These are phyloP conservation scores for Achlya flavicornis DNA, from an alignment of 2,888 invertebrate species.

Conservation along the genomic window DNA sequence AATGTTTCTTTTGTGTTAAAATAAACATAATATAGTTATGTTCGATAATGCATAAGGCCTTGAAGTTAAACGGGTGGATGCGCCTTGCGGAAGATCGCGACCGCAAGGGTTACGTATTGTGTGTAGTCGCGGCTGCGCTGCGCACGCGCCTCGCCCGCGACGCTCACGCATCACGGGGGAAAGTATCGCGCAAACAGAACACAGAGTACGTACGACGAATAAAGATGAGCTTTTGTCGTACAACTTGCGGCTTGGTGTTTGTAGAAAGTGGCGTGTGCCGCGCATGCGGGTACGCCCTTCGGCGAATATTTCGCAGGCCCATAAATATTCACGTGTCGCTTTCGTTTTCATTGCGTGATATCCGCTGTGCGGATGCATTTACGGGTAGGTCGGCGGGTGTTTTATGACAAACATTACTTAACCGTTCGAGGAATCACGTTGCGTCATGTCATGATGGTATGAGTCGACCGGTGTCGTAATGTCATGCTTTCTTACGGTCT, in stretches of 20 bases:
- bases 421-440: constrained; percentile 62
- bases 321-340: constrained; percentile 77
- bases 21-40: constrained; percentile 35
- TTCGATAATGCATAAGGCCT: constrained; percentile 49
- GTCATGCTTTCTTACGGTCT: constrained; percentile 30
- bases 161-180: constrained; percentile 49
- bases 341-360: constrained; percentile 78
- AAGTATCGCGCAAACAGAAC: constrained; percentile 68
- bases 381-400: constrained; percentile 42
- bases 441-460: constrained; percentile 49
- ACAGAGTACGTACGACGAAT: constrained; percentile 66
- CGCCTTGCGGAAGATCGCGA: constrained; percentile 50
- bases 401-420: constrained; percentile 74
- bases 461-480: constrained; percentile 62
- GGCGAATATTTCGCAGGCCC: constrained; percentile 78
- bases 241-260: constrained; percentile 55
- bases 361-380: constrained; percentile 53
- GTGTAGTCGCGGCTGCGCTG: constrained; percentile 33
- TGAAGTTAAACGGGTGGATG: constrained; percentile 45
- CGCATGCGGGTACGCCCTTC: constrained; percentile 81
- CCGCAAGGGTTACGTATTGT: constrained; percentile 63
- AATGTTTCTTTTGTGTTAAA: constrained; percentile 28
- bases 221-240: constrained; percentile 78
- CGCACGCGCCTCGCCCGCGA: constrained; percentile 33
- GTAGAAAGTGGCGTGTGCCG: constrained; percentile 74